Evolutionary conservation across 2,797 vertebrate species (phyloP), one percentile per base, ranked within the genome.

Genomic region (Catamblyrhynchus diadema): DNA sequence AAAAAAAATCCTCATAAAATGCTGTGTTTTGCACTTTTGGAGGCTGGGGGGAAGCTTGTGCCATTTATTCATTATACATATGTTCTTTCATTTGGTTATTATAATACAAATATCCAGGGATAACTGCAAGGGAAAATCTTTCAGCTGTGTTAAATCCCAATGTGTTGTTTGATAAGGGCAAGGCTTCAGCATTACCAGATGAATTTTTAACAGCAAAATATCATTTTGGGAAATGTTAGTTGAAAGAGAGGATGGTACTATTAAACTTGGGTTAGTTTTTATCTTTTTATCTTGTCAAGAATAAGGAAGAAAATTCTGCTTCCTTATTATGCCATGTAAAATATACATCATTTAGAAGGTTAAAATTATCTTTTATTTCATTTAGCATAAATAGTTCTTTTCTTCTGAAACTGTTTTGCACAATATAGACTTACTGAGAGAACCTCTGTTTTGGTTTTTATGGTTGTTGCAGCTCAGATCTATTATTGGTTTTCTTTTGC

Each of bases 191-290:
- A 14, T 54, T 56, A 44, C 35, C 32, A 78, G 65, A 61, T 64
- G 37, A 90, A 67, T 81, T 96, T 86, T 86, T 93, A 88, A 60
- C 57, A 83, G 42, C 21, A 83, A 88, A 93, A 53, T 53, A 60
- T 51, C 8, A 64, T 62, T 77, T 73, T 14, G 41, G 72, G 64
- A 95, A 74, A 66, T 3, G 3, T 39, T 77, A 50, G 16, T 67
- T 81, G 61, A 74, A 93, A 81, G 61, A 69, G n/a, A 44, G 27
- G 27, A 64, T 44, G 47, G 30, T 23, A 48, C 47, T 71, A 70
- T 51, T 83, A 57, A 93, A 86, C 35, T 78, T 50, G 14, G 17
- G 32, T 71, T 89, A n/a, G 42, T 65, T 67, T 51, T 14, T 41
- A 27, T 62, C 22, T 72, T 85, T 85, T 65, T 48, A 48, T 53